Base-by-base conservation (phyloP, 1,140 invertebrate species). In the Magallana gigas region DNA sequence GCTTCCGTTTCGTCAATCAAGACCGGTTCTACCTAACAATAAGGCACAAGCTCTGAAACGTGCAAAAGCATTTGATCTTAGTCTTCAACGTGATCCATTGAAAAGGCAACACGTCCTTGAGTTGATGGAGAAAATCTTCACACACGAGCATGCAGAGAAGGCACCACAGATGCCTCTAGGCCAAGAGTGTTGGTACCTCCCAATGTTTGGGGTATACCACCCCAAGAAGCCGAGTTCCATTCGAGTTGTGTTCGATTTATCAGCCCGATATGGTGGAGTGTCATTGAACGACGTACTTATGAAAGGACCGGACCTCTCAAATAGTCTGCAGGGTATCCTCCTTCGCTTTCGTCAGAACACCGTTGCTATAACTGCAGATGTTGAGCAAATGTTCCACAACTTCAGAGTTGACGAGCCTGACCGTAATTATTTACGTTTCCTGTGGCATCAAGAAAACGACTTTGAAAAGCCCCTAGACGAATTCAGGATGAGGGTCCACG, bases 261-360 rank as follows among this genome's bases (percentile, higher is more conserved):
- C 84, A 5, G 86, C 88, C 11, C 3, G 14, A 60, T 85, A 57
- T 59, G 23, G 85, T 16, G 91, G 89, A n/a, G 71, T 82, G 18
- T 93, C 92, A 16, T 83, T 93, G 0, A 93, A 93, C 82, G 23
- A 23, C 23, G 36, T 86, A 7, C 62, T 93, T 14, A 57, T 89
- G 14, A n/a, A 80, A 9, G 92, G 92, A 11, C 94, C 95, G 18
- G 92, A 92, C 84, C 68, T 95, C 0, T 94, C 95, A 89, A 92
- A 76, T 76, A 88, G 60, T n/a, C 85, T 91, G 9, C 29, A 89
- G n/a, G 90, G 87, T 4, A 86, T 90, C 9, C 84, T 92, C 0
- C 56, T 91, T 2, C 84, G 90, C 11, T 93, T 92, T 80, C 81
- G 91, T 8, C 58, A 58, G 85, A 80, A 88, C 48, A 11, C n/a